Percentiles rank a stretch among this genome's conserved stretches.
phyloP scores from a whole-genome alignment of 1,140 invertebrate species.

The Galleria mellonella region DNA sequence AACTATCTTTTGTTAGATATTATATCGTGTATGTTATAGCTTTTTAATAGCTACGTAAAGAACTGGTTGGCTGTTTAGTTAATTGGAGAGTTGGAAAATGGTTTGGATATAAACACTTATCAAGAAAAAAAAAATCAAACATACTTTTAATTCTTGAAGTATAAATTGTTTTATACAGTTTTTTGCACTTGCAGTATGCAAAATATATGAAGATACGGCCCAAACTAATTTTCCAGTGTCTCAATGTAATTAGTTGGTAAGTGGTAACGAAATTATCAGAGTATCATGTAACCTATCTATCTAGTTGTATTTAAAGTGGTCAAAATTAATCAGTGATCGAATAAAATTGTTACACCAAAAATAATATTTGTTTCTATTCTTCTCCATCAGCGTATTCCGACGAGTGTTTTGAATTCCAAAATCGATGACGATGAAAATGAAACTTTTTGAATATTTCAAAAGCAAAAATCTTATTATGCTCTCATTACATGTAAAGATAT shows the following conservation, averaged over 20 bases:
- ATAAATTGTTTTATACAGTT: no score
- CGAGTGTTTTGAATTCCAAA: no score
- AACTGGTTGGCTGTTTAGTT: constrained; percentile 11
- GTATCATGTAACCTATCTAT: constrained; percentile 42
- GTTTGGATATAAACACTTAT: neutral
- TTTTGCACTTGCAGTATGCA: no score
- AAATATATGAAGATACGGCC: neutral
- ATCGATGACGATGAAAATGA: no score
- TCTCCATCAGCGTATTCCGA: neutral
- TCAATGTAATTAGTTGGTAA: constrained; percentile 15
- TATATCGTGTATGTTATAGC: constrained; percentile 21
- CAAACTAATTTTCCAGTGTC: neutral
- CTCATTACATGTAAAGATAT: no score
- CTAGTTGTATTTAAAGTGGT: constrained; percentile 52
- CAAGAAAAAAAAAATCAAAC: no score
- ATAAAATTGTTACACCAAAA: constrained; percentile 68
- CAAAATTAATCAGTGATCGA: constrained; percentile 65
- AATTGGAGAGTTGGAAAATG: neutral
- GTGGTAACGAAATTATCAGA: constrained; percentile 22
- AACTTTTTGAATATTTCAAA: no score
- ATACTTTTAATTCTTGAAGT: no score
- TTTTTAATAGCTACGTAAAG: constrained; percentile 23
- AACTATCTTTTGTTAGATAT: constrained; percentile 8
- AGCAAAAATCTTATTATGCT: no score
- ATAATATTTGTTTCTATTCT: neutral